These are phyloP conservation scores for Phrynosoma platyrhinos DNA, from an alignment of 2,113 vertebrate species.

Conservation along the genomic window DNA sequence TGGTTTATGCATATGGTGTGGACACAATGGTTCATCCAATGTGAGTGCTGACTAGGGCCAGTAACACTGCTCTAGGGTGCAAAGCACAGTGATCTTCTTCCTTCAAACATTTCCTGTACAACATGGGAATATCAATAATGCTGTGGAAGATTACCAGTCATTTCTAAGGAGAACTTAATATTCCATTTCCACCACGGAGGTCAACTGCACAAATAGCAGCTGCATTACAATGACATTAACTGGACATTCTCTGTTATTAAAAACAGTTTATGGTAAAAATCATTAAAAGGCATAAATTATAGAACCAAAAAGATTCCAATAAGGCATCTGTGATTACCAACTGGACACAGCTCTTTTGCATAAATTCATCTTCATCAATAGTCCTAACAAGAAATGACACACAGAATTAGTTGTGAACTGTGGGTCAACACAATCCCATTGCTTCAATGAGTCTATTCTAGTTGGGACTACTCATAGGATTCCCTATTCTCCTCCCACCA, in stretches of 20 bases:
- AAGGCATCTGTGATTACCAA: conserved; percentile 74
- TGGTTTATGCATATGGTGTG: background rate
- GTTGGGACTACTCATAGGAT: too few species aligned
- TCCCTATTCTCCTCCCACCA: conserved; percentile 17
- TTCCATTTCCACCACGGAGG: conserved; percentile 13
- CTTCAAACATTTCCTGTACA: background rate
- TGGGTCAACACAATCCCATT: background rate
- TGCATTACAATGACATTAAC: conserved; percentile 39
- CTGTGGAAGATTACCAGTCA: background rate
- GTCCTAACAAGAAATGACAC: background rate
- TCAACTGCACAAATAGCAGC: conserved; percentile 46
- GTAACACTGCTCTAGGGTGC: background rate
- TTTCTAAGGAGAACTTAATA: background rate
- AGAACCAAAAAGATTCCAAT: conserved; percentile 67
- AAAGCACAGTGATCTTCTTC: background rate
- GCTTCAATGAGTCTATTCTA: background rate
- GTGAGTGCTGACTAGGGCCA: background rate
- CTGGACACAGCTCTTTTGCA: conserved; percentile 39
- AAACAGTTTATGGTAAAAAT: conserved; percentile 67
- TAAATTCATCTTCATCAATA: background rate
- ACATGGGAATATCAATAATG: background rate
- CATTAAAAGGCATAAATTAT: conserved; percentile 64
- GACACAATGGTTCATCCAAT: background rate
- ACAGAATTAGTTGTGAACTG: too few species aligned
- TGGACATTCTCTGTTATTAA: conserved; percentile 53